Percentiles rank a stretch among this genome's conserved stretches.
phyloP scores from a whole-genome alignment of 2,888 invertebrate species.

The Liopterus haemorrhoidalis region DNA sequence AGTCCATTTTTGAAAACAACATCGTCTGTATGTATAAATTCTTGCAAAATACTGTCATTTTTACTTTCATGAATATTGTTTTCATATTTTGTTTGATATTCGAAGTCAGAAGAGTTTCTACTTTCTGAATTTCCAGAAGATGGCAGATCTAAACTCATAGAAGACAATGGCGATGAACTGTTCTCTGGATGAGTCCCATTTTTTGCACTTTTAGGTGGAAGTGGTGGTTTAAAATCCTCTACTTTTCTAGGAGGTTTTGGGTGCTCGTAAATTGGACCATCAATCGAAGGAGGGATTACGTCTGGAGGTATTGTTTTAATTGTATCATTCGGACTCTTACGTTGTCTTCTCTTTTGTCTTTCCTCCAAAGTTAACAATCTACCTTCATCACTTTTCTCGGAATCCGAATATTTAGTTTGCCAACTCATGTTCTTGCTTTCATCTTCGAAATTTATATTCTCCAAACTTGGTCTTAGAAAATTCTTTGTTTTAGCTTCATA shows the following conservation, averaged over 20 bases:
- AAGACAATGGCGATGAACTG: slow-evolving; percentile 40
- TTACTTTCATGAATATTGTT: slow-evolving; percentile 16
- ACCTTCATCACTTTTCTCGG: slow-evolving; percentile 52
- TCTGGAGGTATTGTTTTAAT: slow-evolving; percentile 57
- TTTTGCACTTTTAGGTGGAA: slow-evolving; percentile 60
- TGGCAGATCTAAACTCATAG: slow-evolving; percentile 26
- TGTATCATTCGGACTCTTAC: slow-evolving; percentile 52
- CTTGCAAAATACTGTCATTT: slow-evolving; percentile 28
- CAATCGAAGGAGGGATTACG: slow-evolving; percentile 54
- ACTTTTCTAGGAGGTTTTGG: slow-evolving; percentile 55
- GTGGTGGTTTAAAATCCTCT: slow-evolving; percentile 41
- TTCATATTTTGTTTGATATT: slow-evolving; percentile 38
- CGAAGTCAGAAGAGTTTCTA: slow-evolving; percentile 49
- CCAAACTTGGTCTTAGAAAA: slow-evolving; percentile 45
- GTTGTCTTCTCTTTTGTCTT: slow-evolving; percentile 67
- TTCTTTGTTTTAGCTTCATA: slow-evolving; percentile 59
- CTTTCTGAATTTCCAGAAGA: slow-evolving; percentile 49
- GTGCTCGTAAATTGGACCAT: slow-evolving; percentile 53
- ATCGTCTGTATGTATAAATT: slow-evolving; percentile 32
- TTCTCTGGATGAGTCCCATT: slow-evolving; percentile 55
- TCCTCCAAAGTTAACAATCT: slow-evolving; percentile 64
- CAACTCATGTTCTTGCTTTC: slow-evolving; percentile 29
- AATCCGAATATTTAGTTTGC: slow-evolving; percentile 38
- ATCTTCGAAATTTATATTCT: slow-evolving; percentile 32
- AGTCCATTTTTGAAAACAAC: slow-evolving; percentile 36